Conservation (phyloP, 2,797 vertebrate genomes). For the Columba guinea region DNA sequence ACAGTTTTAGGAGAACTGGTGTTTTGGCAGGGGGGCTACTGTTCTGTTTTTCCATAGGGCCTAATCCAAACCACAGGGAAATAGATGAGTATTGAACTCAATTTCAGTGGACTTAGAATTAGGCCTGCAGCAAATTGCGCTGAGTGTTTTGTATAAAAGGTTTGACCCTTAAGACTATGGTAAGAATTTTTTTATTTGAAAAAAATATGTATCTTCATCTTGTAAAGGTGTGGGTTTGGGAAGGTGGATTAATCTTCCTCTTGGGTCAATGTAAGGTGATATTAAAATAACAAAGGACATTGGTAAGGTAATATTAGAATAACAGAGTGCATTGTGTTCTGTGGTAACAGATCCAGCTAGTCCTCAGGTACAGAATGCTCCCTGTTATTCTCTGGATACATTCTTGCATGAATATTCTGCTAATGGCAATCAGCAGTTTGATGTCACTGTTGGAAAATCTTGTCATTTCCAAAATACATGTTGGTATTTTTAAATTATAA, state of each 20-base stretch:
- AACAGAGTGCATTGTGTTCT: neutral
- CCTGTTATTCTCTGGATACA: neutral
- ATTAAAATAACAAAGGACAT: neutral
- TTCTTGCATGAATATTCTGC: neutral
- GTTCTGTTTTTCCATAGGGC: neutral
- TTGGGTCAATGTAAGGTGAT: neutral
- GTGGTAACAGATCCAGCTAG: neutral
- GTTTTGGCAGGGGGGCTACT: rapidly evolving
- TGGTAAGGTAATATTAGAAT: neutral
- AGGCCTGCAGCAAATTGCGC: neutral
- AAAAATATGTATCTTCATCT: neutral
- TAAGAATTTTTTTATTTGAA: neutral
- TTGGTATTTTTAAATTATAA: neutral
- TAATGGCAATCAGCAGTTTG: neutral
- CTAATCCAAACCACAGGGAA: neutral
- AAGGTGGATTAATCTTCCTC: neutral
- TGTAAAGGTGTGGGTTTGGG: neutral
- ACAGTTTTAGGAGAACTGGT: neutral
- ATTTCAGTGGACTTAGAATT: neutral
- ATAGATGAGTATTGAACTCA: neutral
- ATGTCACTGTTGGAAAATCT: neutral
- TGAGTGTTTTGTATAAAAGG: neutral
- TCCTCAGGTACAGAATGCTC: neutral
- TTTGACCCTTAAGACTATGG: neutral
- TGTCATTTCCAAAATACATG: neutral